Conservation (phyloP, 2,888 invertebrate genomes). For the Falcaria lacertinaria region DNA sequence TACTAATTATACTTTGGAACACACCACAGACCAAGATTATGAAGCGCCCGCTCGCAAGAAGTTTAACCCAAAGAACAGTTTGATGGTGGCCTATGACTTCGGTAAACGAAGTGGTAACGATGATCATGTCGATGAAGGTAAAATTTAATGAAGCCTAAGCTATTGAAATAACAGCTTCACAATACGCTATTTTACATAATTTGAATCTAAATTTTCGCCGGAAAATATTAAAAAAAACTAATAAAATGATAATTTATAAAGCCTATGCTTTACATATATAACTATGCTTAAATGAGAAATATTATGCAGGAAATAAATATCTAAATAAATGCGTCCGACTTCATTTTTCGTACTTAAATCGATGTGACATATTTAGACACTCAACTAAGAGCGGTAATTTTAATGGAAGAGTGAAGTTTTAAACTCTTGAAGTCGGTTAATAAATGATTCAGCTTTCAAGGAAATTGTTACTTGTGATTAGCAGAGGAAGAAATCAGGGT, state of each 20-base stretch:
- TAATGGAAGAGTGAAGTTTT: too few relatives aligned
- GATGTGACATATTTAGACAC: too few relatives aligned
- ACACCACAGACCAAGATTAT: constrained; percentile 33
- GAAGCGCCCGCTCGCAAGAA: constrained; percentile 38
- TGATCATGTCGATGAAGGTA: constrained; percentile 60
- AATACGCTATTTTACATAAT: background rate
- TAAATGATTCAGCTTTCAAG: constrained; percentile 10
- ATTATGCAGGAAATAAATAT: too few relatives aligned
- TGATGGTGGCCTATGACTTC: constrained; percentile 59
- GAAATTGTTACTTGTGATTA: constrained; percentile 29
- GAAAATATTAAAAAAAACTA: too few relatives aligned
- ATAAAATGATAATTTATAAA: too few relatives aligned
- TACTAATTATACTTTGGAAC: constrained; percentile 15
- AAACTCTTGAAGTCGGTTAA: constrained; percentile 5
- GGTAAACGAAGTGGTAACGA: constrained; percentile 63
- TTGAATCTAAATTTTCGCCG: too few relatives aligned
- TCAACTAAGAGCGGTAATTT: too few relatives aligned
- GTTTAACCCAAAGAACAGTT: constrained; percentile 53
- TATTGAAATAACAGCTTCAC: background rate
- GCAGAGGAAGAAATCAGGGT: constrained; percentile 69
- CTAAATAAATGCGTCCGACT: too few relatives aligned
- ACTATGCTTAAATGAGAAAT: too few relatives aligned
- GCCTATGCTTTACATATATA: too few relatives aligned
- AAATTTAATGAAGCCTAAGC: constrained; percentile 9
- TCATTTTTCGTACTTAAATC: too few relatives aligned